phyloP scores from a whole-genome alignment of 2,113 vertebrate genomes.

The Rhinolophus sinicus region DNA sequence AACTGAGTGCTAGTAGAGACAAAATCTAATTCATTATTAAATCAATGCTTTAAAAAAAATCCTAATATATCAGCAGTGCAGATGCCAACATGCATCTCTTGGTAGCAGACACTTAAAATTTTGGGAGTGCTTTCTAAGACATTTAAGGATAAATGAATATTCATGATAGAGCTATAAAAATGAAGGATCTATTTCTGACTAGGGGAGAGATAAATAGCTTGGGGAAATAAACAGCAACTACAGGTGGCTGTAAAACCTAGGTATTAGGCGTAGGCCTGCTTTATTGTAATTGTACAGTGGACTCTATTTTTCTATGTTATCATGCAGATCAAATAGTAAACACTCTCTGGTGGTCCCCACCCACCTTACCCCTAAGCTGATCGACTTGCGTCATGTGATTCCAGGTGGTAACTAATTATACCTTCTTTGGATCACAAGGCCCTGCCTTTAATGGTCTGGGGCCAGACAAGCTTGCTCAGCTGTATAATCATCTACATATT shows the following conservation, averaged over 20 bases:
- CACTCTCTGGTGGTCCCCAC: not conserved
- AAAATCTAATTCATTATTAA: conserved; percentile 32
- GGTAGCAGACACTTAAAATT: conserved; percentile 19
- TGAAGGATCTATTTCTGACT: conserved; percentile 41
- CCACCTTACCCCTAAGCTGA: not conserved
- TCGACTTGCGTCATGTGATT: not conserved
- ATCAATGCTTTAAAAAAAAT: not conserved
- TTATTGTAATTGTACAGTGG: not conserved
- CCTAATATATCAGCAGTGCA: not conserved
- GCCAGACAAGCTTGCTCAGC: not conserved
- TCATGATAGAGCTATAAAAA: conserved; percentile 34
- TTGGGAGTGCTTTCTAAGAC: conserved; percentile 47
- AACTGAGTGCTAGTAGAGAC: not conserved
- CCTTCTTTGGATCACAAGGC: not conserved
- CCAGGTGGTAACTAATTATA: conserved; percentile 13
- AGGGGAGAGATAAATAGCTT: not conserved
- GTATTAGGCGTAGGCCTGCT: not conserved
- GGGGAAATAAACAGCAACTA: not conserved
- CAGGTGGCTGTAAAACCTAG: not conserved
- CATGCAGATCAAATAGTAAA: not conserved
- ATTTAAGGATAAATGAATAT: conserved; percentile 49
- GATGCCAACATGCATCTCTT: conserved; percentile 6
- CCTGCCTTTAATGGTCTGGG: not conserved
- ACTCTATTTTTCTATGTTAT: not conserved
- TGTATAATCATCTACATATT: conserved; percentile 15